Conservation (phyloP, 1,140 invertebrate species). For the Eciton burchellii region DNA sequence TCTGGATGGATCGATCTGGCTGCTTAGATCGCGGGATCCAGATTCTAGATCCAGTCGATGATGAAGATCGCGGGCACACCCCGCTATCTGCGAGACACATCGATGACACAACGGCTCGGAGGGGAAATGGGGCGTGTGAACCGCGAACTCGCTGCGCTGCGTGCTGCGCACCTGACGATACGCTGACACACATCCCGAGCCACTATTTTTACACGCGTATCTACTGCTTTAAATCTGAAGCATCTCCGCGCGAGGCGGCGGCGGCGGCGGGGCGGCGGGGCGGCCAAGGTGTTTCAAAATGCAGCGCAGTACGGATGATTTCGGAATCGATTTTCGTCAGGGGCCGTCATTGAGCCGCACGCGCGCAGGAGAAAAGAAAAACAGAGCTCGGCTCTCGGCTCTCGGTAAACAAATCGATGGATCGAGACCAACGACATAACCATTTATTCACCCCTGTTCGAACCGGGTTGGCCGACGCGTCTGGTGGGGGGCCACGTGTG, state of each 20-base stretch:
- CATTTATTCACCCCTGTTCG: slow-evolving; percentile 61
- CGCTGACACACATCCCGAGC: too few relatives aligned
- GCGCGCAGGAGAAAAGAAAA: not conserved
- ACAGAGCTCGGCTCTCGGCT: not conserved
- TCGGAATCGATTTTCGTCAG: slow-evolving; percentile 10
- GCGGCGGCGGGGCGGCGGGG: too few relatives aligned
- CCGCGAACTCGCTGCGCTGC: too few relatives aligned
- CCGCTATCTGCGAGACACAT: too few relatives aligned
- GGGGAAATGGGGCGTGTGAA: too few relatives aligned
- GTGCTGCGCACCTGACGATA: too few relatives aligned
- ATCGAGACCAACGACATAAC: slow-evolving; percentile 42
- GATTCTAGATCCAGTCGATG: too few relatives aligned
- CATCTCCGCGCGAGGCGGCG: too few relatives aligned
- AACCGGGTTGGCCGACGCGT: slow-evolving; percentile 7
- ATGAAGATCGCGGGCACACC: too few relatives aligned
- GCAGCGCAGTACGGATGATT: slow-evolving; percentile 5
- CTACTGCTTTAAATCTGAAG: not conserved
- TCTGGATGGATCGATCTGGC: too few relatives aligned
- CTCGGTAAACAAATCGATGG: slow-evolving; percentile 58
- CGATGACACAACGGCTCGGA: too few relatives aligned
- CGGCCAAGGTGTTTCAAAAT: not conserved
- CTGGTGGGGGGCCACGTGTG: slow-evolving; percentile 50
- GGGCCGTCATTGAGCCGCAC: slow-evolving; percentile 9
- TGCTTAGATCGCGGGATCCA: too few relatives aligned
- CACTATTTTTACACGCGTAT: not conserved